A percentile compares a stretch with the other conserved stretches of the same genome.
phyloP scores from a whole-genome alignment of 2,113 vertebrate genomes.

The Petromus typicus region DNA sequence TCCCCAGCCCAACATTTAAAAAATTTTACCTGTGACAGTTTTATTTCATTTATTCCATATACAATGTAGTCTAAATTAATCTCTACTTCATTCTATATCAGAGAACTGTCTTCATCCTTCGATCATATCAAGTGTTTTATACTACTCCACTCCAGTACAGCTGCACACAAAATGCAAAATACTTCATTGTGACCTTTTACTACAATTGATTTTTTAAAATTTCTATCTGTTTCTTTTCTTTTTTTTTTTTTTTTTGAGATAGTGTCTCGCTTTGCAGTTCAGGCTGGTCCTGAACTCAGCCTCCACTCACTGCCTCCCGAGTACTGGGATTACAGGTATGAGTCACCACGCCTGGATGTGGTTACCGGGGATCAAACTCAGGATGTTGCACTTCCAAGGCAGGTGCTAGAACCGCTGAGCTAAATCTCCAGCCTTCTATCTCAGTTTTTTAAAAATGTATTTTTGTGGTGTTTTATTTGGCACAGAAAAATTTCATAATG shows the following conservation, averaged over 20 bases:
- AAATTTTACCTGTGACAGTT: slow-evolving; percentile 23
- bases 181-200: slow-evolving; percentile 20
- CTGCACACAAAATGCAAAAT: slow-evolving; percentile 72
- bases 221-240: neutral
- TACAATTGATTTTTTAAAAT: slow-evolving; percentile 17
- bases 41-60: slow-evolving; percentile 45
- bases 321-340: too few relatives aligned
- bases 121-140: slow-evolving; percentile 50
- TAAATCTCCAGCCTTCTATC: too few relatives aligned
- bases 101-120: slow-evolving; percentile 80
- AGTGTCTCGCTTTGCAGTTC: too few relatives aligned
- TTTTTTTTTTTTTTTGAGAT: neutral
- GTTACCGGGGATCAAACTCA: too few relatives aligned
- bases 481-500: slow-evolving; percentile 32
- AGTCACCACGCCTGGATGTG: too few relatives aligned
- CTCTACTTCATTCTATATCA: slow-evolving; percentile 58
- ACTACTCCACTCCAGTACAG: slow-evolving; percentile 39
- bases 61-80: slow-evolving; percentile 81
- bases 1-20: too few relatives aligned
- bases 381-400: too few relatives aligned
- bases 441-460: neutral
- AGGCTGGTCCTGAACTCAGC: too few relatives aligned
- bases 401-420: too few relatives aligned
- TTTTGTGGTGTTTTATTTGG: slow-evolving; percentile 42
- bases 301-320: too few relatives aligned